These are phyloP conservation scores for Dendropsophus ebraccatus DNA, from an alignment of 2,113 vertebrate genomes.

Conservation along the genomic window DNA sequence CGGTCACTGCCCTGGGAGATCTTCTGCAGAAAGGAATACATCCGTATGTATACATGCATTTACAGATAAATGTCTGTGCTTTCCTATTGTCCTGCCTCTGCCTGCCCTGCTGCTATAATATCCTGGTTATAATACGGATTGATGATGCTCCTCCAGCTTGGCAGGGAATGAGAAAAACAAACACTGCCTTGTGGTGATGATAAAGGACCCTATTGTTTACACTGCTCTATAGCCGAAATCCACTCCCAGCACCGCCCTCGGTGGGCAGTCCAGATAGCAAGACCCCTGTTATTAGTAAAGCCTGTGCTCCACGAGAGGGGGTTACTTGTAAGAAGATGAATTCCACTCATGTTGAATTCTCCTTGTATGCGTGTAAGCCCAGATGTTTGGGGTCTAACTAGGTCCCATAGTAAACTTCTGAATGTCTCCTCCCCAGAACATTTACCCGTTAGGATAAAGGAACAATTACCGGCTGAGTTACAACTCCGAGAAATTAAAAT, in stretches of 20 bases:
- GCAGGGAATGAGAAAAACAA: too few species aligned
- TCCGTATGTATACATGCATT: not conserved
- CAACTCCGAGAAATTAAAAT: too few species aligned
- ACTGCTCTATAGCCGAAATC: not conserved
- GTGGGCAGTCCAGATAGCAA: not conserved
- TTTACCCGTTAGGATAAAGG: too few species aligned
- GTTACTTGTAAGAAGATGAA: not conserved
- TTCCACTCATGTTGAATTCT: too few species aligned
- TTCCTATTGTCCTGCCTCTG: not conserved
- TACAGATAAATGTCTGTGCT: not conserved
- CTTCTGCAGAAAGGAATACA: not conserved
- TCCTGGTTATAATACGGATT: not conserved
- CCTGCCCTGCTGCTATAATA: not conserved
- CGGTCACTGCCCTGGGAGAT: not conserved
- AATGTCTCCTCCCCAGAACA: too few species aligned
- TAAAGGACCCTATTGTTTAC: not conserved
- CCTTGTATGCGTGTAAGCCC: too few species aligned
- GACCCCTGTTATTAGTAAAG: not conserved
- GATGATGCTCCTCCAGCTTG: too few species aligned
- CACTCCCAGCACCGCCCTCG: not conserved
- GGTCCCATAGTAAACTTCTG: too few species aligned
- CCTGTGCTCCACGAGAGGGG: too few species aligned
- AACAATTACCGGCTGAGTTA: too few species aligned
- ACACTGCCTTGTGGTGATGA: too few species aligned
- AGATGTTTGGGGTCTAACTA: too few species aligned